These are phyloP conservation scores for Temnothorax nylanderi DNA, from an alignment of 1,140 invertebrate genomes.

Conservation along the genomic window DNA sequence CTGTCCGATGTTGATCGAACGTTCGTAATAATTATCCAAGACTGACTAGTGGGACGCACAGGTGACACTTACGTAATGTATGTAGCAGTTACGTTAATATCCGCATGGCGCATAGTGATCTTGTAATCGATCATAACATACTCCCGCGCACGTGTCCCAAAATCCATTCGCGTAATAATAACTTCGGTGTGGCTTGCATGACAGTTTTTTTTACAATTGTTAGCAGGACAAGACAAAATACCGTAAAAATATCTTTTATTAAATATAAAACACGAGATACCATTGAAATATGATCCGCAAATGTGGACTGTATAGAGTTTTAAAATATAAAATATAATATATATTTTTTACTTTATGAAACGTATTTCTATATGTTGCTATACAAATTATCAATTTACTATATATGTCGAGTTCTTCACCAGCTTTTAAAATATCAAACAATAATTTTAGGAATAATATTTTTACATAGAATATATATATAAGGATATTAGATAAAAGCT, in stretches of 20 bases:
- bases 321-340: not conserved
- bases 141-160: not conserved
- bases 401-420: not conserved
- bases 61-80: slow-evolving; percentile 70
- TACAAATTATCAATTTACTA: not conserved
- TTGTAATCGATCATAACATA: slow-evolving; percentile 59
- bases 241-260: slow-evolving; percentile 4
- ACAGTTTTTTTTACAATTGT: slow-evolving; percentile 45
- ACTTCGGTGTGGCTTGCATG: not conserved
- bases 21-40: slow-evolving; percentile 74
- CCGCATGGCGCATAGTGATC: slow-evolving; percentile 56
- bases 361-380: not conserved
- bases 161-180: slow-evolving; percentile 56
- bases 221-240: not conserved
- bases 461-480: not conserved
- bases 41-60: slow-evolving; percentile 65
- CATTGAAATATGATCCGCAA: not conserved
- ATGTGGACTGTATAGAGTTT: not conserved
- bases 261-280: not conserved
- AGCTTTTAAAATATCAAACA: not conserved
- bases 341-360: not conserved
- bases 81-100: slow-evolving; percentile 74
- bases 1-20: slow-evolving; percentile 70
- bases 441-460: slow-evolving; percentile 22
- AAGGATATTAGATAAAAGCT: not conserved